Conservation (phyloP, 2,888 invertebrate genomes). For the Microchrysa polita region DNA sequence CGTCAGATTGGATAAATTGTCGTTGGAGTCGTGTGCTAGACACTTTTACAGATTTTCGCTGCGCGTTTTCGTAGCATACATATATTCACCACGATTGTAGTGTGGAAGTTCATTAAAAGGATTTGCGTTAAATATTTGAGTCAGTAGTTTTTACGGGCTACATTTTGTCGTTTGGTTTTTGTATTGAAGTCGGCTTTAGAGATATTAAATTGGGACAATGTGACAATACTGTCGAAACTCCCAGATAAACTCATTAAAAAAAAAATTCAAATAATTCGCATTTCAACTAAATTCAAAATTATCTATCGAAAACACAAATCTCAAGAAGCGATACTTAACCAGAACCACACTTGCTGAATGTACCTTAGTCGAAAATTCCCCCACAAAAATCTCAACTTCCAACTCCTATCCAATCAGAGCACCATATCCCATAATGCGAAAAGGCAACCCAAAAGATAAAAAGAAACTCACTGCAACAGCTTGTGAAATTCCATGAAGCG, state of each 20-base stretch:
- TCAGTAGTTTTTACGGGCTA: neutral
- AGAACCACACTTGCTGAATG: too few relatives aligned
- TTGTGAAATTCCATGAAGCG: slow-evolving; percentile 28
- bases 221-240: too few relatives aligned
- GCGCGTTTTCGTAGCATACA: neutral
- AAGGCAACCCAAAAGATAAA: neutral
- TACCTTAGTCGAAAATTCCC: neutral
- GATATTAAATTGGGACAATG: too few relatives aligned
- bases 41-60: slow-evolving; percentile 15
- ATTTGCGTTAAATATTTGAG: neutral
- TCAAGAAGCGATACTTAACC: too few relatives aligned
- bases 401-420: neutral
- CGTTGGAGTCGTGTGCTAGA: slow-evolving; percentile 18
- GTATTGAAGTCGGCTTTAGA: too few relatives aligned
- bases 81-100: too few relatives aligned
- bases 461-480: slow-evolving; percentile 13
- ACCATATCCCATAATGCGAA: too few relatives aligned
- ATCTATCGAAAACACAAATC: too few relatives aligned
- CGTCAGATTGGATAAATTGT: slow-evolving; percentile 30
- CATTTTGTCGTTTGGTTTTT: too few relatives aligned
- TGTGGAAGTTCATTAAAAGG: slow-evolving; percentile 5
- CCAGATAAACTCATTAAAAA: too few relatives aligned
- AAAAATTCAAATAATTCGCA: too few relatives aligned
- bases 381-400: neutral
- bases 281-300: too few relatives aligned